phyloP scores from a whole-genome alignment of 35 echinoderm and acorn worm genomes.

The Amphiura filiformis region DNA sequence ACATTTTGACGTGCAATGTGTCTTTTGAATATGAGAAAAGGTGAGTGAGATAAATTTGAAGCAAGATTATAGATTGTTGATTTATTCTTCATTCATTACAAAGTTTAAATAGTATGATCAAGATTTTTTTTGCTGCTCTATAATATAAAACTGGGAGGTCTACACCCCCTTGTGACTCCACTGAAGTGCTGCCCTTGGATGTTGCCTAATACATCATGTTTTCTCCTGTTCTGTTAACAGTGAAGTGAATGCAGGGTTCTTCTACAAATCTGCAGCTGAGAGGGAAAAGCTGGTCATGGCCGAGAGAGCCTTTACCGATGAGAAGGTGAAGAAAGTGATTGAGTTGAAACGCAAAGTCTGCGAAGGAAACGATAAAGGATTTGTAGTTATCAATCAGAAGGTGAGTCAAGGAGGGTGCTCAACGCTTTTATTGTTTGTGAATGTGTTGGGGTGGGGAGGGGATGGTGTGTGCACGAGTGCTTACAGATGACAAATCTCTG shows the following conservation, averaged over 20 bases:
- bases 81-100: no score
- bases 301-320: conserved; percentile 83
- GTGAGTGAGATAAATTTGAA: conserved; percentile 15
- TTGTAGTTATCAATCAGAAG: conserved; percentile 99
- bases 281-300: conserved; percentile 86
- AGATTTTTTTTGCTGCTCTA: no score
- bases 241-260: conserved; percentile 99
- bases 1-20: conserved; percentile 95
- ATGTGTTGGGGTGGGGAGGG: no score
- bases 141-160: no score
- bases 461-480: no score
- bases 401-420: no score
- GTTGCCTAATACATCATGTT: background rate
- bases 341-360: conserved; percentile 96
- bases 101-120: no score
- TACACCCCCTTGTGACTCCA: no score
- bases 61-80: no score
- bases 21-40: conserved; percentile 99
- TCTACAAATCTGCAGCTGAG: conserved; percentile 96
- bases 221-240: conserved; percentile 31
- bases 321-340: conserved; percentile 93
- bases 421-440: no score
- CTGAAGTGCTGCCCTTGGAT: no score
- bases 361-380: conserved; percentile 81
- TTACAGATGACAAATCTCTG: no score